Evolutionary conservation across 2,113 vertebrate genomes (phyloP).

Genomic region (Bothrops jararaca): DNA sequence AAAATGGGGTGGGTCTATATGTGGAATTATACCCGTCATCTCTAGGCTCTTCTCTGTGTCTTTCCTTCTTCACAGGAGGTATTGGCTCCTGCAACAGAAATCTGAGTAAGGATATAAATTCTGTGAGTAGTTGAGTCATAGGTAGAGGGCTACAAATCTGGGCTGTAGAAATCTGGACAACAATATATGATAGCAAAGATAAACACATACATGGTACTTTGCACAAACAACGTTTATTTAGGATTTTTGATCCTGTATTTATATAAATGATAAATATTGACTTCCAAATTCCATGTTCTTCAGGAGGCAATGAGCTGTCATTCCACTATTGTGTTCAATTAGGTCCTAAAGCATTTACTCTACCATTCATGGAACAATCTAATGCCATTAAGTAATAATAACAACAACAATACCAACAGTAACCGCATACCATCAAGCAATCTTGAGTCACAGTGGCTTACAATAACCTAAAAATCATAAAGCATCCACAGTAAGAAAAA

Average conservation of each 20-base stretch:
- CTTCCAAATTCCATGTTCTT: not conserved
- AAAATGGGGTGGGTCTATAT: not conserved
- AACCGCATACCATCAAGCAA: not conserved
- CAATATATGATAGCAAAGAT: not conserved
- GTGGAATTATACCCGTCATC: not conserved
- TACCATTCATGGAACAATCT: not conserved
- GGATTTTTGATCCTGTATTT: not conserved
- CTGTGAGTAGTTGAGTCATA: not conserved
- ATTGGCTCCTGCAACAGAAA: not conserved
- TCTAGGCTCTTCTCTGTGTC: not conserved
- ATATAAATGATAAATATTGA: not conserved
- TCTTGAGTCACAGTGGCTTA: not conserved
- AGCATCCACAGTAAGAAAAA: not conserved
- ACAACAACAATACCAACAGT: not conserved
- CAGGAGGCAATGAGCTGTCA: not conserved
- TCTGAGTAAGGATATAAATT: not conserved
- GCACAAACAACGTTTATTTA: not conserved
- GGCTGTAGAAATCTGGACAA: not conserved
- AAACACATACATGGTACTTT: not conserved
- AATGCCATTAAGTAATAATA: not conserved
- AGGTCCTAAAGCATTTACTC: not conserved
- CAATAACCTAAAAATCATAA: not conserved
- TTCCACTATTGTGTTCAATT: not conserved
- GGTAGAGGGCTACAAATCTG: not conserved
- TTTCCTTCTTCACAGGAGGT: not conserved